phyloP scores from a whole-genome alignment of 2,888 invertebrate species.

The Cheilosia pagana region DNA sequence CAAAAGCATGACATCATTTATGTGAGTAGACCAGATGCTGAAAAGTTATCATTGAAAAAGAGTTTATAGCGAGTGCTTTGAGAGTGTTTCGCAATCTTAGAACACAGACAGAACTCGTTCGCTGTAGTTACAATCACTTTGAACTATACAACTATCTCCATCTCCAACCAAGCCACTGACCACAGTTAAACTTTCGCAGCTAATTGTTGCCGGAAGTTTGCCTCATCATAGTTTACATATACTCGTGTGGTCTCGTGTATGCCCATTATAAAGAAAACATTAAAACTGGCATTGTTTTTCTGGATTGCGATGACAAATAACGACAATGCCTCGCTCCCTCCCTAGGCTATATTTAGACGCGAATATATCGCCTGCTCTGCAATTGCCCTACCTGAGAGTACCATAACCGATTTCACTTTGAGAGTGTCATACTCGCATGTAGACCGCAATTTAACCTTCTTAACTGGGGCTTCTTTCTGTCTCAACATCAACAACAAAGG shows the following conservation, averaged over 20 bases:
- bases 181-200: slow-evolving; percentile 49
- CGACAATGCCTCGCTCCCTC: background rate
- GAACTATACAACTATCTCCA: slow-evolving; percentile 10
- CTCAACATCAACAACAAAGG: background rate
- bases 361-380: slow-evolving; percentile 5
- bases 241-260: background rate
- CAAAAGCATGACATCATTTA: slow-evolving; percentile 55
- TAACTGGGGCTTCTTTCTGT: slow-evolving; percentile 26
- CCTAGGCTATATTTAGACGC: background rate
- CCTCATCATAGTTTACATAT: slow-evolving; percentile 26
- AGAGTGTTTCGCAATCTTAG: slow-evolving; percentile 39
- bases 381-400: slow-evolving; percentile 23
- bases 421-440: slow-evolving; percentile 32
- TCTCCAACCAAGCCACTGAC: slow-evolving; percentile 7
- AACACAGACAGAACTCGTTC: slow-evolving; percentile 13
- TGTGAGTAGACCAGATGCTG: slow-evolving; percentile 5
- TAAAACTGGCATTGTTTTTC: background rate
- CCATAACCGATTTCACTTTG: slow-evolving; percentile 45
- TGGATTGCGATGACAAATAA: slow-evolving; percentile 14
- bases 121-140: slow-evolving; percentile 21
- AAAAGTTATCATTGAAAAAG: slow-evolving; percentile 26
- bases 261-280: slow-evolving; percentile 2
- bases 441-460: slow-evolving; percentile 64
- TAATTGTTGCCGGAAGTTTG: slow-evolving; percentile 61
- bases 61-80: background rate